Conservation (phyloP, 2,888 invertebrate genomes). For the Drosophila planitibia region DNA sequence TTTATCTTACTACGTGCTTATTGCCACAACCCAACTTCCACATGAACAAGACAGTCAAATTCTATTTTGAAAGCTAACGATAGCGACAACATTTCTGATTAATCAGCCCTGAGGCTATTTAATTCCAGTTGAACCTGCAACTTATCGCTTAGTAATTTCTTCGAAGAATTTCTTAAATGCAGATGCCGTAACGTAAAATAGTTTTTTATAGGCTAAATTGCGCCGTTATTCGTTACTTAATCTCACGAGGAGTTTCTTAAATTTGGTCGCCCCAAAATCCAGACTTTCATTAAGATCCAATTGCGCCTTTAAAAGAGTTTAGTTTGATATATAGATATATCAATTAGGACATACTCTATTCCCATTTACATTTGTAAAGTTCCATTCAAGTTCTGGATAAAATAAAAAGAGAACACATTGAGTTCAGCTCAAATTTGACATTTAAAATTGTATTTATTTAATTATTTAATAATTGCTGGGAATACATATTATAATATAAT, state of each 20-base stretch:
- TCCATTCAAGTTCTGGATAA: neutral
- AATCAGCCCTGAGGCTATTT: neutral
- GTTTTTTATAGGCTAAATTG: neutral
- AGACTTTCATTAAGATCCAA: neutral
- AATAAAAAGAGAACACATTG: conserved; percentile 15
- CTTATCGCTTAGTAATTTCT: neutral
- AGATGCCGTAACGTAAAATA: neutral
- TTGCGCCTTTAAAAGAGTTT: neutral
- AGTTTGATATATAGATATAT: no score
- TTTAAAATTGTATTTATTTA: conserved; percentile 83
- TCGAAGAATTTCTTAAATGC: neutral
- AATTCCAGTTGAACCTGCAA: neutral
- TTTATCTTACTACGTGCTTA: no score
- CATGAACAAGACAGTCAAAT: neutral
- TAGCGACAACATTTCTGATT: neutral
- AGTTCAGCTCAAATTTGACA: conserved; percentile 67
- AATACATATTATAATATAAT: conserved; percentile 71
- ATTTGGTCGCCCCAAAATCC: neutral
- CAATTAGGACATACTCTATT: neutral
- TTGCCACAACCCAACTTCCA: neutral
- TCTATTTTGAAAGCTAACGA: neutral
- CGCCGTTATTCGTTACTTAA: neutral
- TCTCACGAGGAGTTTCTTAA: neutral
- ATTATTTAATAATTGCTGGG: conserved; percentile 81
- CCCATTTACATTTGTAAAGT: neutral